Percentiles rank a stretch among this genome's conserved stretches.
Conservation (phyloP, 1,140 invertebrate genomes). For the Steinernema khuongi region DNA sequence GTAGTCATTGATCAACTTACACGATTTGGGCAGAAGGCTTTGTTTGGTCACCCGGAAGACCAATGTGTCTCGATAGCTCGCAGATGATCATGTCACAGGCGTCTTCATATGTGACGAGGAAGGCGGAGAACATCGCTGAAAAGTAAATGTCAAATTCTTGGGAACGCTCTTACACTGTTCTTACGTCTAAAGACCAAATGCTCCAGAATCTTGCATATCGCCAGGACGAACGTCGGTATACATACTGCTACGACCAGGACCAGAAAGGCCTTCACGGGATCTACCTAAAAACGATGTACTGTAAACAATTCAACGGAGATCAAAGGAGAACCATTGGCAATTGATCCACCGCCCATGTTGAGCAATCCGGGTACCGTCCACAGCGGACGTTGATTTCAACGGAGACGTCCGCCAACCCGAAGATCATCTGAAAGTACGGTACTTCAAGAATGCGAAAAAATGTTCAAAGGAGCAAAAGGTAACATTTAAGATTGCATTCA, state of each 20-base stretch:
- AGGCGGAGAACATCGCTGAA: not conserved
- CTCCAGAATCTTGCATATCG: not conserved
- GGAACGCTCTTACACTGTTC: too few species aligned
- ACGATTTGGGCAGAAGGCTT: not conserved
- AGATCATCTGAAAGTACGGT: not conserved
- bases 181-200: not conserved
- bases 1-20: constrained; percentile 6
- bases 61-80: not conserved
- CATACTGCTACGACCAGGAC: not conserved
- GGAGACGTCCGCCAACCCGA: not conserved
- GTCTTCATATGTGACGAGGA: not conserved
- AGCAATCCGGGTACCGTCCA: not conserved
- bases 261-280: not conserved
- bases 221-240: not conserved
- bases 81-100: not conserved
- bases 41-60: not conserved
- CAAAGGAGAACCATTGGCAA: not conserved
- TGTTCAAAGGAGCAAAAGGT: too few species aligned
- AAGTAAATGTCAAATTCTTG: not conserved
- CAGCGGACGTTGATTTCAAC: not conserved
- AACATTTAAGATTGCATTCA: too few species aligned
- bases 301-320: not conserved
- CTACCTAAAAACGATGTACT: not conserved
- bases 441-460: too few species aligned
- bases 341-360: not conserved